These are phyloP conservation scores for Pseudorhombus dupliciocellatus DNA, from an alignment of 2,113 vertebrate genomes.

Conservation along the genomic window DNA sequence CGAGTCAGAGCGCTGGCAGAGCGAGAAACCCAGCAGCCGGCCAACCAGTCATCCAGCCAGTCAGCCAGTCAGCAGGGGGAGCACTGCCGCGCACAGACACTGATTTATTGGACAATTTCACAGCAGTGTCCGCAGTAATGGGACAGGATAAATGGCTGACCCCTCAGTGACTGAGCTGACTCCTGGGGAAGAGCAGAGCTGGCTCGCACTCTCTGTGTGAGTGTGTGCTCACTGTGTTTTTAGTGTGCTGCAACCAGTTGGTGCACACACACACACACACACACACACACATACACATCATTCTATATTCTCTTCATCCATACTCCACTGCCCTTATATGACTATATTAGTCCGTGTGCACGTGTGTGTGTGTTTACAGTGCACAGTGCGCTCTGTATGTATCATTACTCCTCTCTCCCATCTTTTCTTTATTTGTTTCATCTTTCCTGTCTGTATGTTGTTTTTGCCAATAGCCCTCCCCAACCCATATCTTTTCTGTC, in stretches of 20 bases:
- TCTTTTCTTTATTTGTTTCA: conserved; percentile 40
- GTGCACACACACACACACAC: conserved; percentile 5
- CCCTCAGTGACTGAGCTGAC: conserved; percentile 74
- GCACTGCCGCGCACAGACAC: conserved; percentile 71
- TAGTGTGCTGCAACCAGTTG: conserved; percentile 7
- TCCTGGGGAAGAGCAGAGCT: conserved; percentile 59
- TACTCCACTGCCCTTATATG: conserved; percentile 52
- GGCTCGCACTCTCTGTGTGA: conserved; percentile 22
- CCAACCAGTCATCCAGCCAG: conserved; percentile 28
- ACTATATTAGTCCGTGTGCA: conserved; percentile 56
- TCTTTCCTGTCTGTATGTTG: conserved; percentile 16
- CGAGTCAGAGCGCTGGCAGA: not conserved
- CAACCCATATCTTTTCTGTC: not conserved
- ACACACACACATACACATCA: not conserved
- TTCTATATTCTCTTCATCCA: conserved; percentile 24
- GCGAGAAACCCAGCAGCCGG: not conserved
- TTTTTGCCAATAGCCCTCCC: conserved; percentile 3
- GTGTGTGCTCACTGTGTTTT: conserved; percentile 1
- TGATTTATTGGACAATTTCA: conserved; percentile 86
- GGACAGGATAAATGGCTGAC: conserved; percentile 84
- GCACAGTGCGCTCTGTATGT: conserved; percentile 15
- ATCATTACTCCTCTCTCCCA: conserved; percentile 22
- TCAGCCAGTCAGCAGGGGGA: conserved; percentile 60
- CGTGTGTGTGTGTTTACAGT: conserved; percentile 8
- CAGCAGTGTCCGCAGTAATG: conserved; percentile 82